These are phyloP conservation scores for Meliscaeva auricollis DNA, from an alignment of 2,888 invertebrate genomes.

Conservation along the genomic window DNA sequence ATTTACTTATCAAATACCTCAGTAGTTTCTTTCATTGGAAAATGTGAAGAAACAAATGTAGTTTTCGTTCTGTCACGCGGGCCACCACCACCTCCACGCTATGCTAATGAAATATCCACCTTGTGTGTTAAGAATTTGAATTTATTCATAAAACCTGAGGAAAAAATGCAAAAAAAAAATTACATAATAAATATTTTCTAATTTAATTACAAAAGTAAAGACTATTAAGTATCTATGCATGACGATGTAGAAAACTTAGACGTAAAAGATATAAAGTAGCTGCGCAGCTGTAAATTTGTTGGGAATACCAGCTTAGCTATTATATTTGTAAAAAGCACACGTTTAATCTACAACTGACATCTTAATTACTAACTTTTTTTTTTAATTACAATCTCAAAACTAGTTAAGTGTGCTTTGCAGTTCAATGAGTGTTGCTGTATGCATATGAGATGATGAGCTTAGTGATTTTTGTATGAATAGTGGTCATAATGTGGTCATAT, in stretches of 20 bases:
- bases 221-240: neutral
- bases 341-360: conserved; percentile 13
- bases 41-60: too few relatives aligned
- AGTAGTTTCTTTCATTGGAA: too few relatives aligned
- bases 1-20: too few relatives aligned
- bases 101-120: too few relatives aligned
- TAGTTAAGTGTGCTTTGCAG: neutral
- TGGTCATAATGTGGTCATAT: neutral
- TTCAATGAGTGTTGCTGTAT: conserved; percentile 3
- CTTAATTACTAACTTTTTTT: conserved; percentile 3
- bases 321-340: conserved; percentile 14
- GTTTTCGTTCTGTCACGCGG: too few relatives aligned
- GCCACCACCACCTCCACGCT: too few relatives aligned
- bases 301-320: conserved; percentile 3
- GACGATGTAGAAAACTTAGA: conserved; percentile 7
- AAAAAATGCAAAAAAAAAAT: conserved; percentile 12
- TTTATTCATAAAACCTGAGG: neutral
- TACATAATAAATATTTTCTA: neutral
- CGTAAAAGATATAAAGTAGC: conserved; percentile 2
- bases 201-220: neutral
- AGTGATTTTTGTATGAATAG: neutral
- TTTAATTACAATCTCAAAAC: neutral
- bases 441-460: conserved; percentile 3
- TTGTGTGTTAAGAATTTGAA: too few relatives aligned
- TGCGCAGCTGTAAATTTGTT: conserved; percentile 21